Base-by-base conservation (phyloP, 2,888 invertebrate species). In the Meiosimyza platycephala region DNA sequence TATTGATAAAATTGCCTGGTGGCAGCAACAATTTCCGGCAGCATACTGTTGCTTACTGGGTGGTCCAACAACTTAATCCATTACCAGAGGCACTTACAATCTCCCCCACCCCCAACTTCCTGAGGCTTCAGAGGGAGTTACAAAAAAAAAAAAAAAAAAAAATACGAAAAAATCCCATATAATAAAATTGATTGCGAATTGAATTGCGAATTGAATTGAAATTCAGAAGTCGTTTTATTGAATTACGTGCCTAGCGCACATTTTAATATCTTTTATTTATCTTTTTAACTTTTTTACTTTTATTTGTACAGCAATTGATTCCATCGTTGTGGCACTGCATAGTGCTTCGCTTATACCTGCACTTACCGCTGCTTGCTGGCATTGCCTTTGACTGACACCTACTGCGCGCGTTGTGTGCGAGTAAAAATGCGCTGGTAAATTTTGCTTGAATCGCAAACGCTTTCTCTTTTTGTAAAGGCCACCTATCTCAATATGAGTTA, bases 211-310 rank as follows among this genome's bases (percentile, higher is more conserved):
- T 69, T 62, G 50, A 74, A 76, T 74, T 74, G 62, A 78, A 78
- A 78, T 79, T 75, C 77, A 76, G 77, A 76, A 77, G 74, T 75
- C 78, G 77, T 79, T 76, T 79, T 76, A 79, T 80, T 77, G 77
- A 80, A 77, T 80, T 80, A 79, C 81, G 81, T 81, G 81, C 78
- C 79, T 81, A 74, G 74, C 72, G 75, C 73, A 72, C 71, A 76
- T 74, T 75, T 75, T 75, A 75, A 72, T 73, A 69, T 73, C 54
- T 66, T 73, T 73, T 69, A 70, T 73, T 69, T 69, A 60, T 60
- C 16, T 69, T 69, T 69, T 51, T 47, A 47, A n/a, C n/a, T 11
- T 22, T 28, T 12, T 62, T 62, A 6, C 62, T 13, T 62, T 40
- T 47, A 15, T 62, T 59, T 59, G 22, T 16, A 63, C 11, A 47